phyloP scores from a whole-genome alignment of 2,113 vertebrate species.

The Chrysochloris asiatica region DNA sequence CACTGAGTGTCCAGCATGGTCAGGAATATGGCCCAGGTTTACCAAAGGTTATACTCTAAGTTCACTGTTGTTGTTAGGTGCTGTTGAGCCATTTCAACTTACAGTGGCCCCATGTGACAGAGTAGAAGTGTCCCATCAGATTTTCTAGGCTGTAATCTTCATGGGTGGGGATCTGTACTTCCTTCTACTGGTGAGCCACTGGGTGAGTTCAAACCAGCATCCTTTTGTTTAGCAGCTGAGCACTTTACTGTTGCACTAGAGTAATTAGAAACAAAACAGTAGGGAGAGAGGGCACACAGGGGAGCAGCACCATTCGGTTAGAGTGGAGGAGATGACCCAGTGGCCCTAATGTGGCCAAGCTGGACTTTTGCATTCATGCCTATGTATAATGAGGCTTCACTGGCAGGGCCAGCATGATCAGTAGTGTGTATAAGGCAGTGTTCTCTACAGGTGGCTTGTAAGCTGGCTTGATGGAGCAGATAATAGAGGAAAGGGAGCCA shows the following conservation, averaged over 20 bases:
- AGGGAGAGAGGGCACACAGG: too few relatives aligned
- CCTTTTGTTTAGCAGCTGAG: not conserved
- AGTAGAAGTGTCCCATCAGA: not conserved
- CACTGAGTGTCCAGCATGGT: not conserved
- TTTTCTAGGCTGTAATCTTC: not conserved
- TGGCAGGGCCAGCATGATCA: accelerated
- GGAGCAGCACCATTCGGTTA: not conserved
- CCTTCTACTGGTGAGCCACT: not conserved
- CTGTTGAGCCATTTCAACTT: not conserved
- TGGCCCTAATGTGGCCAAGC: too few relatives aligned
- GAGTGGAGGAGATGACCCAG: too few relatives aligned
- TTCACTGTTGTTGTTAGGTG: not conserved
- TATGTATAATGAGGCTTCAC: not conserved
- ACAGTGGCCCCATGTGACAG: not conserved
- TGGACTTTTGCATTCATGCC: accelerated
- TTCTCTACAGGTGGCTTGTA: not conserved
- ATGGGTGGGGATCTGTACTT: not conserved
- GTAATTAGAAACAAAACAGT: too few relatives aligned
- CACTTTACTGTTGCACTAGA: not conserved
- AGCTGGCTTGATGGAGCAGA: not conserved
- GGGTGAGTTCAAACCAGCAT: not conserved
- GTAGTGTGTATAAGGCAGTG: not conserved
- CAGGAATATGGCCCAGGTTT: not conserved
- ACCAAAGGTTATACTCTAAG: not conserved
- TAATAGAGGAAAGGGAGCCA: not conserved